Base-by-base conservation (phyloP, 1,140 invertebrate genomes). In the Papilio machaon region DNA sequence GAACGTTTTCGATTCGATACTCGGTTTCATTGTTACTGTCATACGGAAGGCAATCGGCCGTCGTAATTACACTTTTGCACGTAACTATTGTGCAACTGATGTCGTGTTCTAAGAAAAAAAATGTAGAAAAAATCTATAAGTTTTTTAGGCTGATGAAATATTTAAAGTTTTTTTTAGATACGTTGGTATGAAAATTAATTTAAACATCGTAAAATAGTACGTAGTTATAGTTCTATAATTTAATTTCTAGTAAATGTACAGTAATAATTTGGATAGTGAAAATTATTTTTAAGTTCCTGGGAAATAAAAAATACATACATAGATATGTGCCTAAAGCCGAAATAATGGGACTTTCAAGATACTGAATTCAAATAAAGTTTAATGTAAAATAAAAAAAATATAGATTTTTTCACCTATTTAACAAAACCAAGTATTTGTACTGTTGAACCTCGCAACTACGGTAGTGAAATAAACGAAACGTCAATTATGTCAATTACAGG, bases 41-140 rank as follows among this genome's bases (percentile, higher is more conserved):
- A 88, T 85, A 90, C 91, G 92, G 92, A 93, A 93, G 90, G 91
- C 83, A 87, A 88, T 87, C 82, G 82, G 83, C 75, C 84, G 38
- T 67, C 15, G 85, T 92, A 91, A 93, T 92, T 91, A 92, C 87
- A 80, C 81, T 88, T 86, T 88, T 86, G 86, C 88, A 92, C 91
- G 91, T 90, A 90, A 92, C 87, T 82, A 89, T 92, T 94, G 90
- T 88, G 91, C 85, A 94, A 94, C 76, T 80, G 85, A 87, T 88
- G 86, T 88, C 79, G 87, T 81, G 82, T 84, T 85, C 80, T 82
- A 60, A 35, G 49, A 83, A 81, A 83, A 81, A 81, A 81, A 67
- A 35, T 49, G 64, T 38, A 73, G 81, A 23, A 81, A 83, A 83
- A 83, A 86, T 84, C 73, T 64, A 54, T 9, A 23, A n/a, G 13